Evolutionary conservation across 2,113 vertebrate genomes (phyloP).

Genomic region (Sylvietta virens): DNA sequence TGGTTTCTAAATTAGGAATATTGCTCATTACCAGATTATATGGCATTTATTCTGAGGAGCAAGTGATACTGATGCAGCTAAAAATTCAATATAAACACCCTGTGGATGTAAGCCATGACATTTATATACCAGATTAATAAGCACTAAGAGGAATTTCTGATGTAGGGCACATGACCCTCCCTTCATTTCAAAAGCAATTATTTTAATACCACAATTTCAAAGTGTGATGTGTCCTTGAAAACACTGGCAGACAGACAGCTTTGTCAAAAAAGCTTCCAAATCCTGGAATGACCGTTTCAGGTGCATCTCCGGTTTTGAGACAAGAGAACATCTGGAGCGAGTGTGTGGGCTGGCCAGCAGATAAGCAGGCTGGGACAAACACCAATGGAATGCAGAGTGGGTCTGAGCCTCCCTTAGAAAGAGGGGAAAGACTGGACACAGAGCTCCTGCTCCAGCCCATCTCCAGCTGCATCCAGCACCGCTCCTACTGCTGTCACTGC

Average conservation of each 20-base stretch:
- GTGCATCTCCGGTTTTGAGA: not conserved
- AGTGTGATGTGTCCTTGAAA: not conserved
- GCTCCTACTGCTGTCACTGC: fast-evolving
- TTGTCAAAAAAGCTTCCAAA: not conserved
- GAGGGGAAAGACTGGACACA: not conserved
- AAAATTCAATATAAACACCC: constrained; percentile 27
- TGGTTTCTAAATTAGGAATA: constrained; percentile 34
- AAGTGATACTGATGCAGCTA: constrained; percentile 10
- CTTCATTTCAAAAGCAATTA: constrained; percentile 18
- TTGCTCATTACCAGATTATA: constrained; percentile 55
- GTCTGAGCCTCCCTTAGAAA: not conserved
- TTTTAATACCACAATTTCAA: not conserved
- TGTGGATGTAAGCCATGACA: constrained; percentile 35
- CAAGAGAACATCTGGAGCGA: not conserved
- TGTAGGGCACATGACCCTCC: not conserved
- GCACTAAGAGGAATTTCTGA: constrained; percentile 36
- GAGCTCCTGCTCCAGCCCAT: not conserved
- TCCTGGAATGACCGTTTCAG: not conserved
- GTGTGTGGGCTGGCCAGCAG: not conserved
- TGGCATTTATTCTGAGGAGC: constrained; percentile 34
- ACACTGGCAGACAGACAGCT: not conserved
- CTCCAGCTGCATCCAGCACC: not conserved
- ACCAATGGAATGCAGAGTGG: not conserved
- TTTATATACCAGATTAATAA: constrained; percentile 15
- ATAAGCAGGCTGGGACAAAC: not conserved